Conservation (phyloP, 2,113 vertebrate species). For the Thamnaconus septentrionalis region DNA sequence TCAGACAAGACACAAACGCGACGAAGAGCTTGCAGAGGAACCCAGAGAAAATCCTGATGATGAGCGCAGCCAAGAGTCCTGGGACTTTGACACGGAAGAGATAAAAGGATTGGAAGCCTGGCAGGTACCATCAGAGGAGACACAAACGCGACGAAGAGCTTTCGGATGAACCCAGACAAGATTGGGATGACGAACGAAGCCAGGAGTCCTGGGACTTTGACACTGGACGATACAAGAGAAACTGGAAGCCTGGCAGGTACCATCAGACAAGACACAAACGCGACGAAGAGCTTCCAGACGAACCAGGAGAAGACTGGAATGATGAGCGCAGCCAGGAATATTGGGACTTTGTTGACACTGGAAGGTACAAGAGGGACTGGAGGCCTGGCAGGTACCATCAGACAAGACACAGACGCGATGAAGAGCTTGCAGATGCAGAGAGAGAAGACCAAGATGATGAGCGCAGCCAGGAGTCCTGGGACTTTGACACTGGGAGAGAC, state of each 20-base stretch:
- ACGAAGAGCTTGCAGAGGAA: constrained; percentile 50
- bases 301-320: constrained; percentile 28
- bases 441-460: constrained; percentile 35
- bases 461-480: constrained; percentile 66
- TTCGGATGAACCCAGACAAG: constrained; percentile 37
- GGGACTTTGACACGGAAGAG: constrained; percentile 23
- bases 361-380: constrained; percentile 31
- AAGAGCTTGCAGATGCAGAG: constrained; percentile 45
- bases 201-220: constrained; percentile 64
- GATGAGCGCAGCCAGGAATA: constrained; percentile 62
- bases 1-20: constrained; percentile 45
- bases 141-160: constrained; percentile 42
- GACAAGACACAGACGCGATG: constrained; percentile 45
- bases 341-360: constrained; percentile 26
- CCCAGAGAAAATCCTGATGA: constrained; percentile 30
- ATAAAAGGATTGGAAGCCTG: background rate
- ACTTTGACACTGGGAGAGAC: constrained; percentile 28
- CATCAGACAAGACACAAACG: constrained; percentile 44
- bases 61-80: constrained; percentile 61
- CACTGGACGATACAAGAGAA: constrained; percentile 23
- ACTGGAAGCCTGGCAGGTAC: constrained; percentile 36
- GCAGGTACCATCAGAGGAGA: background rate
- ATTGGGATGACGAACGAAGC: constrained; percentile 44
- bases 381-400: constrained; percentile 33
- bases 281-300: constrained; percentile 43